Evolutionary conservation across 2,113 vertebrate genomes (phyloP).

Genomic region (Hydrochoerus hydrochaeris): DNA sequence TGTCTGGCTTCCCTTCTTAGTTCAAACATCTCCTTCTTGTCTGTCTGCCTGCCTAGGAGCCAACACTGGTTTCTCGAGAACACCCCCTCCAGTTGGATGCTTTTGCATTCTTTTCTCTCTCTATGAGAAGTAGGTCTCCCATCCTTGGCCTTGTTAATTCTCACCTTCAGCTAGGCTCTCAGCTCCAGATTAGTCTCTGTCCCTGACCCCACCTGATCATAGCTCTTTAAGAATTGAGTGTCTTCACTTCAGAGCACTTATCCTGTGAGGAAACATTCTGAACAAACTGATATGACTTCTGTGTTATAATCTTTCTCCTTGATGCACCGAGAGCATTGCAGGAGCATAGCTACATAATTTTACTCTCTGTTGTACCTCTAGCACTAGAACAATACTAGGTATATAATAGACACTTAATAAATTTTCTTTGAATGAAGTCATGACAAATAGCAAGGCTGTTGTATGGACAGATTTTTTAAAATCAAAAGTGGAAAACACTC

Average conservation of each 20-base stretch:
- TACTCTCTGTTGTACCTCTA: background rate
- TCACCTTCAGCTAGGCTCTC: background rate
- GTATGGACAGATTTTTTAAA: background rate
- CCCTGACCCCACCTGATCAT: background rate
- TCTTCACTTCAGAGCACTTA: background rate
- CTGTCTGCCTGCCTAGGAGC: background rate
- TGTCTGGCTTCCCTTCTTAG: background rate
- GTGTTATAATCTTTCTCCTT: background rate
- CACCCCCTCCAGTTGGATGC: background rate
- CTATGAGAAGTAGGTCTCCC: too few species aligned
- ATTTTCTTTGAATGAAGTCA: background rate
- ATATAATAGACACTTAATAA: background rate
- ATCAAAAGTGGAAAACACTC: background rate
- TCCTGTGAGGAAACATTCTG: background rate
- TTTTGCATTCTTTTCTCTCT: background rate
- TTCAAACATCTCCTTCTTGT: background rate
- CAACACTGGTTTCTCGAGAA: background rate
- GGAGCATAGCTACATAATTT: background rate
- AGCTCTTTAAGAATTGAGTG: background rate
- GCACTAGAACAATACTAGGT: background rate
- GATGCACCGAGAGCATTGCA: background rate
- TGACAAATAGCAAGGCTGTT: background rate
- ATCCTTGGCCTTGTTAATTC: background rate
- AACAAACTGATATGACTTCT: background rate
- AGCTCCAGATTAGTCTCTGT: background rate